Percentiles rank a stretch among this genome's conserved stretches.
Evolutionary conservation across 2,113 vertebrate species (phyloP).

Genomic region (Kobus ellipsiprymnus): DNA sequence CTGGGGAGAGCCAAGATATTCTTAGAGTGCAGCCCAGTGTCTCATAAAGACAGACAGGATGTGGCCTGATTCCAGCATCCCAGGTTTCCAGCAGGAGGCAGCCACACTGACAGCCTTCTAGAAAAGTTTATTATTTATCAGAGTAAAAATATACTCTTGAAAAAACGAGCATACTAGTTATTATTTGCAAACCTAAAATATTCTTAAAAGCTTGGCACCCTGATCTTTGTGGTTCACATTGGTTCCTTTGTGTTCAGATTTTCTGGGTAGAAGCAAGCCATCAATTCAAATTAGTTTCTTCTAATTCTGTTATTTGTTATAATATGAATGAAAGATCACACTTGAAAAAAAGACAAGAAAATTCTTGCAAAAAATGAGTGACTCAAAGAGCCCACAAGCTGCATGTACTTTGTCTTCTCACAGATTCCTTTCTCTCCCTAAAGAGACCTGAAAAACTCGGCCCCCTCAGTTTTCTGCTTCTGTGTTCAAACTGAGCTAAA

Average conservation of each 20-base stretch:
- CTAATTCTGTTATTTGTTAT: background rate
- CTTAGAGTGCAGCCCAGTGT: background rate
- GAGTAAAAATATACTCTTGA: background rate
- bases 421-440: background rate
- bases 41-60: background rate
- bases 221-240: background rate
- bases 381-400: background rate
- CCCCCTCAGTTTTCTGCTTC: background rate
- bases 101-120: background rate
- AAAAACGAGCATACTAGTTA: background rate
- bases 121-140: background rate
- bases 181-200: background rate
- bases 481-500: background rate
- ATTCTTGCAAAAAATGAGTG: background rate
- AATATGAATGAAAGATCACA: background rate
- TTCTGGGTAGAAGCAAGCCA: background rate
- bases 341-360: background rate
- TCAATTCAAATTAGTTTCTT: background rate
- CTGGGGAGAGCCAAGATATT: background rate
- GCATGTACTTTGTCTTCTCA: background rate
- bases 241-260: background rate
- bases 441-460: background rate
- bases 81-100: background rate
- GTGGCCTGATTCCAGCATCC: background rate
- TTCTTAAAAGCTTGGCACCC: background rate